phyloP scores from a whole-genome alignment of 2,113 vertebrate species.

The Vulpes lagopus region DNA sequence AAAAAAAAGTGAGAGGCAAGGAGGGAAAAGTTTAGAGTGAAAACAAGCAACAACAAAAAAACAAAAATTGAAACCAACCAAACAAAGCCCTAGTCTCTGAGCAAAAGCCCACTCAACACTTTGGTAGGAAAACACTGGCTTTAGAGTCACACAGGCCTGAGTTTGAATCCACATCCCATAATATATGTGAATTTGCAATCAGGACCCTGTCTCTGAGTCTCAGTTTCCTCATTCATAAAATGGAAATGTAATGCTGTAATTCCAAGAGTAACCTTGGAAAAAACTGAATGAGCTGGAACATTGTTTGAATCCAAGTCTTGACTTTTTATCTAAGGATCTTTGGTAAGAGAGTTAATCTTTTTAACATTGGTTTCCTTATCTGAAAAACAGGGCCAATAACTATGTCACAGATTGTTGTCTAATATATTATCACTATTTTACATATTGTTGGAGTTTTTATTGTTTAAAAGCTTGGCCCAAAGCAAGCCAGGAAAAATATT shows the following conservation, averaged over 20 bases:
- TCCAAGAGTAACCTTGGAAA: not conserved
- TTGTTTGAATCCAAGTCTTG: not conserved
- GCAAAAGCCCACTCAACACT: not conserved
- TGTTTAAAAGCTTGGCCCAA: not conserved
- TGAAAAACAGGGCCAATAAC: not conserved
- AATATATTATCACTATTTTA: not conserved
- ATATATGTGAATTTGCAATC: not conserved
- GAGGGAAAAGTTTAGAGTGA: not conserved
- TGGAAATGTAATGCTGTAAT: not conserved
- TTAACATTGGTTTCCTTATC: not conserved
- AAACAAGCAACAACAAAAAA: not conserved
- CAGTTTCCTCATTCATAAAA: not conserved
- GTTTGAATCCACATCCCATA: not conserved
- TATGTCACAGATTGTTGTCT: not conserved
- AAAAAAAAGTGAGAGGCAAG: not conserved
- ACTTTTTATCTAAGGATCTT: conserved; percentile 6
- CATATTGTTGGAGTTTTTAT: not conserved
- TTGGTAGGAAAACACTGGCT: not conserved
- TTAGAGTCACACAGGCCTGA: not conserved
- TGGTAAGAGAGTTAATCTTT: conserved; percentile 21
- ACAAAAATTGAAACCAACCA: not conserved
- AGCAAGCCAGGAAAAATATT: not conserved
- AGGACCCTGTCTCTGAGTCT: not conserved
- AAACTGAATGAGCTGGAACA: not conserved
- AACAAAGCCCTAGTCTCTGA: not conserved